Conservation (phyloP, 1,140 invertebrate genomes). For the Chelonus insularis region DNA sequence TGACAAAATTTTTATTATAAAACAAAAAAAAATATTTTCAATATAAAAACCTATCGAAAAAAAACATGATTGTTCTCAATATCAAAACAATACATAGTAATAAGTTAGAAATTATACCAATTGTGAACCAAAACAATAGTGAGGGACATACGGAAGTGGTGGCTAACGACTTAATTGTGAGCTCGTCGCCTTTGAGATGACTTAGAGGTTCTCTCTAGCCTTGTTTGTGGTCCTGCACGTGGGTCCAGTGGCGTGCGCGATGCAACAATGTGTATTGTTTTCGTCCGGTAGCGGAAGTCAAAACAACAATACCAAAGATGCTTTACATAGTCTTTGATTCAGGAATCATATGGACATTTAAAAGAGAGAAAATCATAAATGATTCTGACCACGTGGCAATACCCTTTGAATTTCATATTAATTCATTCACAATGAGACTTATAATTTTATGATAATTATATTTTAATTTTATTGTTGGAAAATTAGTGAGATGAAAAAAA, state of each 20-base stretch:
- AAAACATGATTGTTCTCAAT: too few species aligned
- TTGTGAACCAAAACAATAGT: constrained; percentile 7
- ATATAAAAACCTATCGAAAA: too few species aligned
- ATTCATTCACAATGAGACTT: background rate
- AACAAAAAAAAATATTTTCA: too few species aligned
- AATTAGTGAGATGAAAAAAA: too few species aligned
- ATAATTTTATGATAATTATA: background rate
- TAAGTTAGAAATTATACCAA: background rate
- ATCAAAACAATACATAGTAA: background rate
- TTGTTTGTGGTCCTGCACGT: constrained; percentile 2
- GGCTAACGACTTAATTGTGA: constrained; percentile 32
- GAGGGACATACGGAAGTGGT: constrained; percentile 10
- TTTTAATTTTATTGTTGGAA: background rate
- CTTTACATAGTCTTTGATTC: too few species aligned
- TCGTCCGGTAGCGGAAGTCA: background rate
- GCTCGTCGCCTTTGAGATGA: constrained; percentile 19
- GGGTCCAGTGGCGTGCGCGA: constrained; percentile 1
- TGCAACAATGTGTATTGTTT: constrained; percentile 19
- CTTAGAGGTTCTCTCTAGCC: constrained; percentile 1
- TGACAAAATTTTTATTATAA: too few species aligned
- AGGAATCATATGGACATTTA: too few species aligned
- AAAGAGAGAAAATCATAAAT: background rate
- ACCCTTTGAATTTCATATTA: background rate
- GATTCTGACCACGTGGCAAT: background rate
- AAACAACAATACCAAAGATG: background rate